Evolutionary conservation across 2,113 vertebrate species (phyloP).

Genomic region (Deroptyus accipitrinus): DNA sequence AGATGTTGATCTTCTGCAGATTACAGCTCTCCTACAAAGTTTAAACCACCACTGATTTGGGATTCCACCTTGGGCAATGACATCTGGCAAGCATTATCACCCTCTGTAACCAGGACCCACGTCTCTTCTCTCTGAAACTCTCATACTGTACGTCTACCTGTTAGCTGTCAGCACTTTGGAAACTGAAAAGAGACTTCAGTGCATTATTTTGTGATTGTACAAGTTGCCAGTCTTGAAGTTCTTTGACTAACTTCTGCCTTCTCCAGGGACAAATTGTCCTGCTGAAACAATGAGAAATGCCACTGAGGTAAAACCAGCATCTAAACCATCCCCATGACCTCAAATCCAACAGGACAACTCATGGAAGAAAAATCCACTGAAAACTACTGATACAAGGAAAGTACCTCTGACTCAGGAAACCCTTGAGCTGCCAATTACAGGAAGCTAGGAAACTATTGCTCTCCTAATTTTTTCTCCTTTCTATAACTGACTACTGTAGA

Average conservation of each 20-base stretch:
- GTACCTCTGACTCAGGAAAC: constrained; percentile 3
- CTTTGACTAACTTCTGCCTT: constrained; percentile 15
- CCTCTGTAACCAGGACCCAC: background rate
- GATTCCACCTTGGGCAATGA: background rate
- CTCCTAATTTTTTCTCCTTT: background rate
- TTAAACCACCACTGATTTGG: background rate
- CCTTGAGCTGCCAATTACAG: background rate
- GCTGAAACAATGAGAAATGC: background rate
- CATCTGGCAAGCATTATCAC: background rate
- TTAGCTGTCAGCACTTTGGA: background rate
- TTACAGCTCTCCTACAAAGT: background rate
- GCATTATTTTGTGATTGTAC: background rate
- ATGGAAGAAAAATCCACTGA: constrained; percentile 20
- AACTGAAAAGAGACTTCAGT: background rate
- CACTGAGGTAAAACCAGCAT: background rate
- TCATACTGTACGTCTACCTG: background rate
- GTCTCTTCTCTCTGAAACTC: background rate
- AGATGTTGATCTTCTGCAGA: background rate
- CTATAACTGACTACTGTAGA: background rate
- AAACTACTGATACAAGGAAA: constrained; percentile 24
- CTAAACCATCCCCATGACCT: background rate
- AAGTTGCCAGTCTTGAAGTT: background rate
- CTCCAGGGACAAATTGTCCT: background rate
- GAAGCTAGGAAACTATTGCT: background rate
- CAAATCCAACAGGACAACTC: background rate